phyloP scores from a whole-genome alignment of 1,140 invertebrate genomes.

The Zaprionus nigranus region DNA sequence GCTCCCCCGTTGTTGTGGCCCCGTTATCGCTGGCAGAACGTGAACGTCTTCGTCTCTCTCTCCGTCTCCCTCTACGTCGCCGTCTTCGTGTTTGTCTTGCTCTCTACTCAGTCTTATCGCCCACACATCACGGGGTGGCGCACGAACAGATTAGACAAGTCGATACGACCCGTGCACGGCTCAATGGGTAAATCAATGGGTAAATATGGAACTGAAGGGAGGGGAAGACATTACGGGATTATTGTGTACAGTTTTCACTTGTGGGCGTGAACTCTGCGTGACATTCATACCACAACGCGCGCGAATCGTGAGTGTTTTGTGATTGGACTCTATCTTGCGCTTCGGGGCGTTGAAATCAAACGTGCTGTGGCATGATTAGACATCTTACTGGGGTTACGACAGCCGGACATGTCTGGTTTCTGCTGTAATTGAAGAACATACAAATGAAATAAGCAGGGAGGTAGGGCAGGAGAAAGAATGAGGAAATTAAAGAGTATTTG shows the following conservation, averaged over 20 bases:
- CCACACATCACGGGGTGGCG: slow-evolving; percentile 5
- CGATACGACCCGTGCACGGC: slow-evolving; percentile 9
- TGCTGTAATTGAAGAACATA: background rate
- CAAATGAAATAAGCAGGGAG: background rate
- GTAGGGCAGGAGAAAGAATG: background rate
- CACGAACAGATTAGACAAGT: background rate
- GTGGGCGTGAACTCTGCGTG: slow-evolving; percentile 33
- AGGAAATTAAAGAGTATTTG: too few species aligned
- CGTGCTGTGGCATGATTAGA: background rate
- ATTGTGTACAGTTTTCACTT: slow-evolving; percentile 20
- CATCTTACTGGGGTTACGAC: background rate
- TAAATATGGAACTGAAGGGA: background rate
- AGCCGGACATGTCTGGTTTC: background rate
- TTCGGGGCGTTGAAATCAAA: background rate
- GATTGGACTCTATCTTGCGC: slow-evolving; percentile 12
- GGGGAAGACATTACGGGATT: too few species aligned
- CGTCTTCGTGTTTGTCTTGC: background rate
- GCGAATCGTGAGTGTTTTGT: slow-evolving; percentile 8
- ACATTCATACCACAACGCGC: slow-evolving; percentile 1
- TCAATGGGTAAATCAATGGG: slow-evolving; percentile 26
- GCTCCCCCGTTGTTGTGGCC: too few species aligned
- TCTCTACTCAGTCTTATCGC: background rate
- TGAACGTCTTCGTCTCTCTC: background rate
- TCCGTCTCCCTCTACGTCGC: background rate
- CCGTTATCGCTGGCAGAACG: slow-evolving; percentile 1